phyloP scores from a whole-genome alignment of 2,113 vertebrate species.

The Cygnus buccinator region DNA sequence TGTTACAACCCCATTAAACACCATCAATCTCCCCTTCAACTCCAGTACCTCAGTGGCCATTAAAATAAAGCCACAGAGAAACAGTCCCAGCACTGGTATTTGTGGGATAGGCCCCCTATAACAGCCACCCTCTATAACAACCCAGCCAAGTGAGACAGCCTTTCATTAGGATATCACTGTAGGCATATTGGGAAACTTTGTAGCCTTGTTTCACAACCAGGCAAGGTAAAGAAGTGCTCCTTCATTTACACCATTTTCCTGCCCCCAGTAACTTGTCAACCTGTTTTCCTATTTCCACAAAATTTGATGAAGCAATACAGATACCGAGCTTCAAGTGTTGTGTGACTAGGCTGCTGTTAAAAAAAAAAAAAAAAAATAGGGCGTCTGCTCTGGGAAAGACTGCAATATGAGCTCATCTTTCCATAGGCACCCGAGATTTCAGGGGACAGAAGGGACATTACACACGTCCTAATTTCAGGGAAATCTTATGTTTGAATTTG shows the following conservation, averaged over 20 bases:
- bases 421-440: conserved; percentile 8
- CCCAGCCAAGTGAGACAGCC: neutral
- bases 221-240: neutral
- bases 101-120: neutral
- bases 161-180: neutral
- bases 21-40: neutral
- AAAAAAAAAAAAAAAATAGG: neutral
- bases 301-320: neutral
- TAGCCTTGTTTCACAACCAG: neutral
- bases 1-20: neutral
- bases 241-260: neutral
- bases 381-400: conserved; percentile 5
- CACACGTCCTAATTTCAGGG: conserved; percentile 32
- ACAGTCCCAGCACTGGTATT: neutral
- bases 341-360: neutral
- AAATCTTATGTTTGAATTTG: conserved; percentile 18
- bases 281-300: neutral
- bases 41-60: neutral
- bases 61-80: neutral
- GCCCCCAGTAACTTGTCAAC: neutral
- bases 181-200: neutral
- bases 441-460: neutral
- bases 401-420: conserved; percentile 42
- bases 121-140: neutral
- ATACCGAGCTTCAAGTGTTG: neutral